Evolutionary conservation across 2,888 invertebrate species (phyloP), one percentile per base, ranked within the genome.

Genomic region (Zaprionus bogoriensis): DNA sequence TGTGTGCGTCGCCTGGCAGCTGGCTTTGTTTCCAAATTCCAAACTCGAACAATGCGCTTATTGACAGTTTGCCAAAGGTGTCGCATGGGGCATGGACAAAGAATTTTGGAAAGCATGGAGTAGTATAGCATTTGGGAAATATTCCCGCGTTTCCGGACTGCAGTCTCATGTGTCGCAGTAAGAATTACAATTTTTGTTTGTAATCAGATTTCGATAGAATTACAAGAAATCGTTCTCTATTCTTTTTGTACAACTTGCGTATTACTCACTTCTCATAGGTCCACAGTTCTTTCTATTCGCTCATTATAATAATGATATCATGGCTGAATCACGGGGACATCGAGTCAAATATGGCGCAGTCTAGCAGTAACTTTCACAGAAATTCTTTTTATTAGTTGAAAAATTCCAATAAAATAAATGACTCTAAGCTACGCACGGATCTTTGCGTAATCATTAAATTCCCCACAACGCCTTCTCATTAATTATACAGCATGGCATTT

Each of bases 41-140:
- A 7, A 36, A 30, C 63, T 58, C 72, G 74, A 85, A 85, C 80
- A 81, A 81, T 85, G 57, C 61, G 68, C 80, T 82, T 85, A 81
- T 81, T 81, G 80, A 85, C 85, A 81, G 79, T 82, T 79, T 82
- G 79, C 55, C 47, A 22, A 85, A 85, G 77, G 80, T 85, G 79
- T 84, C 73, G 48, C 53, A 59, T 68, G 57, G 17, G 44, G 23
- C 36, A 63, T 71, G 70, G 28, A 17, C 22, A 58, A 52, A 57
- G 63, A 36, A 68, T 77, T 17, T 30, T 54, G 53, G 4, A 25
- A 10, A 17, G 5, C 9, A 22, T 9, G 39, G 9, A 25, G 19
- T 28, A 23, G n/a, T n/a, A n/a, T 36, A 27, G 44, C 41, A 27
- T 50, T 30, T 17, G 6, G 42, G 53, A 60, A 53, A 58, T 58